These are phyloP conservation scores for Apostichopus japonicus DNA, from an alignment of 35 echinoderm and acorn worm species.

Conservation along the genomic window DNA sequence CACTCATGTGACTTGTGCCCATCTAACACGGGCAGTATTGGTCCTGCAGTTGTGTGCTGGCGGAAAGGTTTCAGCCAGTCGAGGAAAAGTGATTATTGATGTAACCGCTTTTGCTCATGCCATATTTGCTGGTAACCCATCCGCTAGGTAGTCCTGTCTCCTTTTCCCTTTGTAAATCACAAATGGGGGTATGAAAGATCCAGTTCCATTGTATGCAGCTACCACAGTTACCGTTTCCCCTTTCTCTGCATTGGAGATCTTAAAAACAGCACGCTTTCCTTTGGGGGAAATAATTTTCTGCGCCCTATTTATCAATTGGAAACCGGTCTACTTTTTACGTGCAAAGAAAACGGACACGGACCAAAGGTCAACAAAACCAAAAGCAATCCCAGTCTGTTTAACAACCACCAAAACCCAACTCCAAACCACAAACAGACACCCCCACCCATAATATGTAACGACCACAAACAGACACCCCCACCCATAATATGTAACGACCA, in stretches of 20 bases:
- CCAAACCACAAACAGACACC: too few relatives aligned
- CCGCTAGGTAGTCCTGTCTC: slow-evolving; percentile 30
- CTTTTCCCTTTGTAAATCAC: slow-evolving; percentile 56
- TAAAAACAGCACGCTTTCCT: slow-evolving; percentile 34
- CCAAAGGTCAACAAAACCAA: too few relatives aligned
- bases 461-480: too few relatives aligned
- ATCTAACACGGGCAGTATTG: slow-evolving; percentile 47
- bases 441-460: too few relatives aligned
- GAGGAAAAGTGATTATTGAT: slow-evolving; percentile 58
- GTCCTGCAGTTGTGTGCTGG: slow-evolving; percentile 25
- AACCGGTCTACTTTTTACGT: too few relatives aligned
- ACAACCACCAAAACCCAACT: too few relatives aligned
- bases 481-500: too few relatives aligned
- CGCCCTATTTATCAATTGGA: not conserved
- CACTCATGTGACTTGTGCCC: slow-evolving; percentile 51
- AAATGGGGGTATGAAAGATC: slow-evolving; percentile 57
- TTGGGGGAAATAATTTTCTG: slow-evolving; percentile 36
- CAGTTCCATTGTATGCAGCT: slow-evolving; percentile 39
- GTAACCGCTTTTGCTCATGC: slow-evolving; percentile 32
- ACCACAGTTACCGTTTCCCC: slow-evolving; percentile 27
- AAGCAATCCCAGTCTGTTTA: too few relatives aligned
- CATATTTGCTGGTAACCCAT: slow-evolving; percentile 54
- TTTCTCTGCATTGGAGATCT: slow-evolving; percentile 37
- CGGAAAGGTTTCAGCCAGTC: slow-evolving; percentile 65
- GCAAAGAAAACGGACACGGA: too few relatives aligned